These are phyloP conservation scores for Euphydryas editha DNA, from an alignment of 2,888 invertebrate species.

Conservation along the genomic window DNA sequence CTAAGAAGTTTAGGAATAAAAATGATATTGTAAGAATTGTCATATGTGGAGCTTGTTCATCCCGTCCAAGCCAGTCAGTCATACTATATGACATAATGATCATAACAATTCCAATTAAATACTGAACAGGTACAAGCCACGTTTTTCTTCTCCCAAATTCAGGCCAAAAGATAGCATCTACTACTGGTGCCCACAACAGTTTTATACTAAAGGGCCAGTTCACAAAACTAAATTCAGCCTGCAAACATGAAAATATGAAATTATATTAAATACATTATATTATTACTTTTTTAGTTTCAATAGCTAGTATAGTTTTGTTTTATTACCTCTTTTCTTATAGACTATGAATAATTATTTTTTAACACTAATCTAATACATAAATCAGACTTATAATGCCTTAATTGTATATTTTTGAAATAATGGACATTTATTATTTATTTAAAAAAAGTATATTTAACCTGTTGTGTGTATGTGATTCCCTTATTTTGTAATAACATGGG, in stretches of 20 bases:
- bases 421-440: background rate
- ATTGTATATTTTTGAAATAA: background rate
- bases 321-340: too few species aligned
- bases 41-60: constrained; percentile 86
- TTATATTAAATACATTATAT: too few species aligned
- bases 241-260: constrained; percentile 53
- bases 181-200: constrained; percentile 98
- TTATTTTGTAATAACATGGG: constrained; percentile 97
- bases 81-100: constrained; percentile 90
- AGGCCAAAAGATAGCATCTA: constrained; percentile 94
- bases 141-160: constrained; percentile 96
- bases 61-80: constrained; percentile 90
- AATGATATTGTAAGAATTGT: constrained; percentile 92
- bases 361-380: background rate
- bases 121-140: constrained; percentile 97
- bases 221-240: constrained; percentile 96
- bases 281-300: background rate
- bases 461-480: constrained; percentile 96
- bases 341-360: background rate
- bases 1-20: constrained; percentile 96
- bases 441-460: constrained; percentile 75
- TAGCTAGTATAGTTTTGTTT: too few species aligned
- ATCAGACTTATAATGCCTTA: background rate
- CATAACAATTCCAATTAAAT: constrained; percentile 95
- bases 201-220: constrained; percentile 97